Evolutionary conservation across 2,797 vertebrate species (phyloP).

Genomic region (Rousettus madagascariensis): DNA sequence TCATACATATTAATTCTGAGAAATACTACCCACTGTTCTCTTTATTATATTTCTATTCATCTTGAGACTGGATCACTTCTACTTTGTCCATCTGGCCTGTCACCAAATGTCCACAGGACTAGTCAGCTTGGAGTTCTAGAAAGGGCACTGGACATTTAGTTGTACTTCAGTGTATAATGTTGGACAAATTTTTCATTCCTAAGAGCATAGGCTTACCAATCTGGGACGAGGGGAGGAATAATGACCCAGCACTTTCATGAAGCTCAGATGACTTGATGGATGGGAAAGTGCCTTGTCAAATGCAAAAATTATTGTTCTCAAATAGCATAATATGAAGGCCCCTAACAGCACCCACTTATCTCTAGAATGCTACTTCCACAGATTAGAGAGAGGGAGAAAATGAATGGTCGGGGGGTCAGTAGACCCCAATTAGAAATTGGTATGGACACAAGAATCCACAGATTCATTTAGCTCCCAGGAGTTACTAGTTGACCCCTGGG

Average conservation of each 20-base stretch:
- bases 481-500: background rate
- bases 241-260: conserved; percentile 12
- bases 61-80: background rate
- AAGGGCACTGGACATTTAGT: background rate
- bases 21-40: background rate
- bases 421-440: conserved; percentile 13
- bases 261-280: background rate
- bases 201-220: background rate
- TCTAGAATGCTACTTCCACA: conserved; percentile 28
- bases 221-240: background rate
- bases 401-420: conserved; percentile 15
- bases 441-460: background rate
- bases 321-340: background rate
- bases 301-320: background rate
- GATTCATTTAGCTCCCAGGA: conserved; percentile 9
- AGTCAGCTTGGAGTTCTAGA: background rate
- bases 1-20: background rate
- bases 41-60: background rate
- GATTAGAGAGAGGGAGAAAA: conserved; percentile 40
- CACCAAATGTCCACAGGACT: background rate
- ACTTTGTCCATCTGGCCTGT: background rate
- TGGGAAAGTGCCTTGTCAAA: background rate
- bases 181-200: background rate
- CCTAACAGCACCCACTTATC: conserved; percentile 31
- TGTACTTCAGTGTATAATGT: background rate